Evolutionary conservation across 35 echinoderm and acorn worm genomes (phyloP), one percentile per base, ranked within the genome.

Genomic region (Eucidaris tribuloides): DNA sequence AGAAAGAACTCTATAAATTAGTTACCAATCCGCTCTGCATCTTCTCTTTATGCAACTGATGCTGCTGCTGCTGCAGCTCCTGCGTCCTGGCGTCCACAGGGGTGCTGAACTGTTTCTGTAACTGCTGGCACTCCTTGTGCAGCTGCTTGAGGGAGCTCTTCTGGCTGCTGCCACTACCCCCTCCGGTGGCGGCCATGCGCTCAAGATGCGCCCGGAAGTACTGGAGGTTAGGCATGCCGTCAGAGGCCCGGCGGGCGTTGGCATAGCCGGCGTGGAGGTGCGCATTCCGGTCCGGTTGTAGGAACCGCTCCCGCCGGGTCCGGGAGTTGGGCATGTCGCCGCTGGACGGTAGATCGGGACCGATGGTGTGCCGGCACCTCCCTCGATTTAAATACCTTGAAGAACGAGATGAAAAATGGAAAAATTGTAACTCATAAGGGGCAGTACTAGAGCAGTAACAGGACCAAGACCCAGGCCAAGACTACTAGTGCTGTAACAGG

Each of bases 101-200:
- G 30, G 65, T 82, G 40, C 50, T 77, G 64, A 78, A 82, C 89
- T 85, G 88, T 61, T 97, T 90, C 54, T 96, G 88, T 45, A 90
- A 29, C 77, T 92, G 84, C 62, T 88, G 88, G 33, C 86, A 88
- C 79, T 96, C 93, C 79, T 91, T 91, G 83, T 96, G 93, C 34
- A 96, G 78, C 65, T 89, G 83, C 79, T 96, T 96, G 1, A 96
- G 74, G 27, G 93, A 96, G 72, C 93, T 96, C 78, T 84, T 90
- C 88, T 96, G 93, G 42, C 88, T 83, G 13, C 83, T 58, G n/a
- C 81, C 56, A 58, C 85, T 79, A 37, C 91, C 74, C 7, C 83
- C 82, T 41, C 80, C 79, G 57, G 41, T 59, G 45, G 68, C 88
- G 1, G 88, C 93, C 28, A 82, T 70, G 25, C 62, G 29, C 70